Percentiles rank a stretch among this genome's conserved stretches.
These are phyloP conservation scores for Myotis planiceps DNA, from an alignment of 2,797 vertebrate genomes.

Conservation along the genomic window DNA sequence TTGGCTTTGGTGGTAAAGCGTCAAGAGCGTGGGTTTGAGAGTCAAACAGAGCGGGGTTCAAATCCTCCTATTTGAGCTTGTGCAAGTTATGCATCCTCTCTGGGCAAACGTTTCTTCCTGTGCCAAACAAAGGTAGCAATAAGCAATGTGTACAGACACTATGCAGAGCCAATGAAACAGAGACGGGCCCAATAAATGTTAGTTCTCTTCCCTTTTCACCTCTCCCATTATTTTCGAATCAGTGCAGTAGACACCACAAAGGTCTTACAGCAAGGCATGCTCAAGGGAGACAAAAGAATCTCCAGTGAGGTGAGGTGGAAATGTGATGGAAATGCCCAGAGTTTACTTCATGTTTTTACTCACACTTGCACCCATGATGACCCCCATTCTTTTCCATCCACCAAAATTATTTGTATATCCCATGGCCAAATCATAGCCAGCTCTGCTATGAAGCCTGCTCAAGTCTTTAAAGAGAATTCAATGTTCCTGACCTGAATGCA, in stretches of 20 bases:
- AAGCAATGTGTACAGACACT: background rate
- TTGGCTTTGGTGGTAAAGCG: background rate
- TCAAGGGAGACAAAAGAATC: background rate
- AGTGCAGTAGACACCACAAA: background rate
- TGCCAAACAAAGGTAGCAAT: background rate
- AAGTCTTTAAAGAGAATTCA: background rate
- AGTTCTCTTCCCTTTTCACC: background rate
- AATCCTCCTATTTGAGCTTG: background rate
- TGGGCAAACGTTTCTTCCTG: background rate
- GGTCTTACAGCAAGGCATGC: background rate
- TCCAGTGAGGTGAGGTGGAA: background rate
- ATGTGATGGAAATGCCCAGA: background rate
- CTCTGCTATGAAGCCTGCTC: background rate
- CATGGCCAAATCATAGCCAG: background rate
- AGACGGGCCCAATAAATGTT: background rate
- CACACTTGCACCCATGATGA: background rate
- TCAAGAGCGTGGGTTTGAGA: background rate
- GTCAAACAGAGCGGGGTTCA: background rate
- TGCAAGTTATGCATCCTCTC: background rate
- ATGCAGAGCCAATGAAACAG: background rate
- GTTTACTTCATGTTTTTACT: background rate
- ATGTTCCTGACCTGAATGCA: background rate
- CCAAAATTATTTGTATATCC: background rate
- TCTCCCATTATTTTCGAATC: background rate
- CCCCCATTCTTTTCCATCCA: background rate